Conservation (phyloP, 2,113 vertebrate species). For the Sporophila hypoxantha region DNA sequence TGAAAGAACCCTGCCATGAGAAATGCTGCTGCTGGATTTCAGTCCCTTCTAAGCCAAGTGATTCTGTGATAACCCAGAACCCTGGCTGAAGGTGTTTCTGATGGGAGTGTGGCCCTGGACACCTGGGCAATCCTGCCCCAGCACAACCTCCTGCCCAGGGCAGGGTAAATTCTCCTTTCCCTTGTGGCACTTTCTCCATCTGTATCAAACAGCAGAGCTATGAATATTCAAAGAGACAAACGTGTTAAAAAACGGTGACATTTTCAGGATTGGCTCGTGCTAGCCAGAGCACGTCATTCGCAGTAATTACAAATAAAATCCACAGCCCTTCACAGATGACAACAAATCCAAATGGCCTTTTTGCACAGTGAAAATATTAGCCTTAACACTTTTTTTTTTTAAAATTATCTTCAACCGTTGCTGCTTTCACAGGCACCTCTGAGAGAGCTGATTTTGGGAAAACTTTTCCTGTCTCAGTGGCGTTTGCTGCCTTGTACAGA, state of each 20-base stretch:
- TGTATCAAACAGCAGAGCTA: background rate
- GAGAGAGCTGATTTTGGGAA: background rate
- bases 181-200: background rate
- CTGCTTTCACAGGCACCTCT: constrained; percentile 35
- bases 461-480: background rate
- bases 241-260: constrained; percentile 19
- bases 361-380: constrained; percentile 45
- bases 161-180: background rate
- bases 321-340: constrained; percentile 37
- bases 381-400: constrained; percentile 27
- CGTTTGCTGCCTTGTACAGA: background rate
- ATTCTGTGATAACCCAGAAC: background rate
- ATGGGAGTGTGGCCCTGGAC: background rate
- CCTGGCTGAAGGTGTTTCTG: fast-evolving
- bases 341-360: constrained; percentile 53
- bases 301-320: constrained; percentile 28
- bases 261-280: background rate
- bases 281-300: constrained; percentile 33
- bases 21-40: background rate
- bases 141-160: background rate
- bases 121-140: fast-evolving
- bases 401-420: constrained; percentile 14
- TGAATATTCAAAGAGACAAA: constrained; percentile 50
- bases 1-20: background rate
- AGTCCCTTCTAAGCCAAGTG: background rate